A percentile compares a stretch with the other conserved stretches of the same genome.
These are phyloP conservation scores for Hyperopisus bebe DNA, from an alignment of 2,113 vertebrate species.

Conservation along the genomic window DNA sequence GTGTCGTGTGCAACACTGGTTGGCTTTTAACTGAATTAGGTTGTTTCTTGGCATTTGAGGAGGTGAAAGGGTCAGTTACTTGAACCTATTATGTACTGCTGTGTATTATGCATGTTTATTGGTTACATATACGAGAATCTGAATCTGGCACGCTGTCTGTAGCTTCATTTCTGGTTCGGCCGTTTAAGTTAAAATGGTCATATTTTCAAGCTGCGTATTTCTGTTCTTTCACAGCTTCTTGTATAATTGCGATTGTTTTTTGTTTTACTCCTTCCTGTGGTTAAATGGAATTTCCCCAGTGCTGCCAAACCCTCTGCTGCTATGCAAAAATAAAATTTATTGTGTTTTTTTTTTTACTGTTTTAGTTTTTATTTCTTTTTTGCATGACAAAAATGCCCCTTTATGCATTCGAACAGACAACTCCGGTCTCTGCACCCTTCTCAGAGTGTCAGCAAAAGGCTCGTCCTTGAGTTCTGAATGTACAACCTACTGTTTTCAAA, in stretches of 20 bases:
- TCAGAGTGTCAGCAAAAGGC: not conserved
- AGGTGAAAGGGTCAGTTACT: not conserved
- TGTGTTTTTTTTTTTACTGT: not conserved
- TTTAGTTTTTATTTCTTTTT: not conserved
- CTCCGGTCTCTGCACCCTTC: not conserved
- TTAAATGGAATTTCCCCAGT: conserved; percentile 14
- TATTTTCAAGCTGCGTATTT: not conserved
- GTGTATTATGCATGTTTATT: not conserved
- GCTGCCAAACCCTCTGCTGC: not conserved
- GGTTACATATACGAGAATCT: not conserved
- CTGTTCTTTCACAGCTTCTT: not conserved
- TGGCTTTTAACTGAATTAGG: not conserved
- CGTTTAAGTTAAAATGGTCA: not conserved
- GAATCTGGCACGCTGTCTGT: not conserved
- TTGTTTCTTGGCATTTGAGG: not conserved
- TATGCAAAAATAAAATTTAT: conserved; percentile 17
- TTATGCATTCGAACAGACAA: not conserved
- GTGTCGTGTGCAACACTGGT: not conserved
- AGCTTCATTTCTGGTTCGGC: not conserved
- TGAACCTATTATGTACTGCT: not conserved
- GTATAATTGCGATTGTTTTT: not conserved
- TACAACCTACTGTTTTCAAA: not conserved
- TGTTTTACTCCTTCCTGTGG: conserved; percentile 11
- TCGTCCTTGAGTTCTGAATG: not conserved
- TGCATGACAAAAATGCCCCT: not conserved